These are phyloP conservation scores for Apostichopus parvimensis DNA, from an alignment of 35 echinoderm and acorn worm genomes.

Conservation along the genomic window DNA sequence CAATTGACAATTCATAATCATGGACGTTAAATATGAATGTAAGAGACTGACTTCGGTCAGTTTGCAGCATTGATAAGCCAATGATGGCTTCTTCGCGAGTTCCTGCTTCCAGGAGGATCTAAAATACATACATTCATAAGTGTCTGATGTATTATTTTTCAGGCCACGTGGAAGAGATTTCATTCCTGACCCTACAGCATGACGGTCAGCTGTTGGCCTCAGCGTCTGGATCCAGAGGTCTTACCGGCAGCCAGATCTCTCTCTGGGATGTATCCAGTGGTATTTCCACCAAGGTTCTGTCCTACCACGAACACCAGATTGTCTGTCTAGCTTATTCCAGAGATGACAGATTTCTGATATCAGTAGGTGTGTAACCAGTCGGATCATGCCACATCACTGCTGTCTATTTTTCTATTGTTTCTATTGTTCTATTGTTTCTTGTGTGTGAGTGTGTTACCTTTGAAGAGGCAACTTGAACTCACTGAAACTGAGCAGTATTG, in stretches of 20 bases:
- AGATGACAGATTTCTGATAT: conserved; percentile 95
- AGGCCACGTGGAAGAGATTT: conserved; percentile 97
- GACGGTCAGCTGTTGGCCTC: conserved; percentile 91
- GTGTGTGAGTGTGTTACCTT: too few relatives aligned
- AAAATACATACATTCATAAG: too few relatives aligned
- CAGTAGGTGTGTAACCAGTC: conserved; percentile 70
- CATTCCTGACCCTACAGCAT: conserved; percentile 81
- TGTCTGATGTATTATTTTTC: background rate
- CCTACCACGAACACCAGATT: conserved; percentile 95
- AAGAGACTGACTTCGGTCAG: too few relatives aligned
- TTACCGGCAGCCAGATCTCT: conserved; percentile 94
- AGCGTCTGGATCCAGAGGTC: conserved; percentile 82
- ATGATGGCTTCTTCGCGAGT: too few relatives aligned
- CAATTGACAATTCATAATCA: too few relatives aligned
- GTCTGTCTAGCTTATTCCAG: conserved; percentile 89
- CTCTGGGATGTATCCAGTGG: conserved; percentile 88
- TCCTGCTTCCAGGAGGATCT: too few relatives aligned
- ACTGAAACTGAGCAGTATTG: too few relatives aligned
- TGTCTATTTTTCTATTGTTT: background rate
- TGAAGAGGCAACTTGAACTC: too few relatives aligned
- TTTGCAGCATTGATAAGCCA: too few relatives aligned
- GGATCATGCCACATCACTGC: background rate
- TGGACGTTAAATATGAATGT: too few relatives aligned
- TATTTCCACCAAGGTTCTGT: conserved; percentile 81
- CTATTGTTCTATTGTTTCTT: too few relatives aligned